phyloP scores from a whole-genome alignment of 1,140 invertebrate species.

The Lordiphosa mommai region DNA sequence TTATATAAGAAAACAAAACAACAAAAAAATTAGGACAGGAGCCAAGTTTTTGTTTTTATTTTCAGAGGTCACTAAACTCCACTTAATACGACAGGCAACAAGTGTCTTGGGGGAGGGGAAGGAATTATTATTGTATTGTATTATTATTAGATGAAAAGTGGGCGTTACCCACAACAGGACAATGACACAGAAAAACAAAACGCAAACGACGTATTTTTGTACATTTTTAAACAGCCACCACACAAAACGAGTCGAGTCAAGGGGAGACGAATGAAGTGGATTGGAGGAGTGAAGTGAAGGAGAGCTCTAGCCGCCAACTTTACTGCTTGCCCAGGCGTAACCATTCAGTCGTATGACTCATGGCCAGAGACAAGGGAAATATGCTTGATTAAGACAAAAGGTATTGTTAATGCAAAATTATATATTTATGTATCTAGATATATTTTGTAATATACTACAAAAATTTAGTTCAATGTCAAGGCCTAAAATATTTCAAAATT shows the following conservation, averaged over 20 bases:
- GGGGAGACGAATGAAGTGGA: background rate
- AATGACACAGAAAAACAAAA: conserved; percentile 35
- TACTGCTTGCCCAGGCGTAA: conserved; percentile 29
- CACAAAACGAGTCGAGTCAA: conserved; percentile 21
- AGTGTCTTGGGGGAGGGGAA: background rate
- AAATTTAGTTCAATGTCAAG: no score
- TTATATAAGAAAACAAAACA: background rate
- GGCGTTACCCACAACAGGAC: conserved; percentile 32
- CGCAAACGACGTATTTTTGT: conserved; percentile 10
- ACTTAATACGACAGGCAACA: background rate
- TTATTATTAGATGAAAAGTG: background rate
- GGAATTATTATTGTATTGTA: background rate
- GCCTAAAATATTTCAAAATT: no score
- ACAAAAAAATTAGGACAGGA: background rate
- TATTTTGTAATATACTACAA: no score
- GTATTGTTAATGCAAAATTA: background rate
- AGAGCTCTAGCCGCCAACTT: background rate
- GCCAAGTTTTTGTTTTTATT: background rate
- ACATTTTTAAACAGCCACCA: conserved; percentile 30
- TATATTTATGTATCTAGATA: no score
- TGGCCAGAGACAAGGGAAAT: conserved; percentile 23
- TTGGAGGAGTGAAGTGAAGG: background rate
- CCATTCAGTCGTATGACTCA: conserved; percentile 39
- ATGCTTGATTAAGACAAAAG: conserved; percentile 56
- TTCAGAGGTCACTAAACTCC: conserved; percentile 6